Evolutionary conservation across 2,888 invertebrate genomes (phyloP), one percentile per base, ranked within the genome.

Genomic region (Caenorhabditis zanzibari): DNA sequence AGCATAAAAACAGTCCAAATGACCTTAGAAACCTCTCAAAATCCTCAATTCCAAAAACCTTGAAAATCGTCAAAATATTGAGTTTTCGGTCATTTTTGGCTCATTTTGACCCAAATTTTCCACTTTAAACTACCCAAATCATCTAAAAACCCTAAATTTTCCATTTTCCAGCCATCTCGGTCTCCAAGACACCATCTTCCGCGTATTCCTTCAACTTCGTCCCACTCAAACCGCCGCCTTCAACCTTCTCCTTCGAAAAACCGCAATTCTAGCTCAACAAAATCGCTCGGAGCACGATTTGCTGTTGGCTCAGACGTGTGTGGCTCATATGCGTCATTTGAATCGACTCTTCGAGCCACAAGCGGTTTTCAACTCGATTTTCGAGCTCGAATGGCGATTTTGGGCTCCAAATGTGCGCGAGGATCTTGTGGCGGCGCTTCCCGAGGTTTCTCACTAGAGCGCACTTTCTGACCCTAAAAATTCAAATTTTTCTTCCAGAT

Each of bases 181-280:
- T 5, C 56, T 66, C 14, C 82, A 82, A 47, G 82, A 82, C 72
- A 82, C 82, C 10, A 38, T 82, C 7, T 64, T 82, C 16, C 75
- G 82, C 6, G 71, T 54, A 0, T 82, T 82, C 44, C 72, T 82
- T 0, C 71, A 64, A 49, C 56, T 66, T 12, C 54, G 58, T 28
- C 19, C 32, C 4, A 64, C 75, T 4, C 82, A 82, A 56, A 66
- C 73, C 22, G 49, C 52, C 14, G 26, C 76, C 1, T 76, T 82
- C 66, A 66, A 49, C 0, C 26, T 82, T 1, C n/a, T 82, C 1
- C 64, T 82, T 10, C 54, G 76, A 41, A 82, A 82, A 32, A 16
- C 66, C 32, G 12, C 7, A 12, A 38, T 49, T 19, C 26, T 76
- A 38, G 71, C 76, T 9, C 56, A 61, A 66, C 26, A 28, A 2